Evolutionary conservation across 2,797 vertebrate species (phyloP), one percentile per base, ranked within the genome.

Genomic region (Triplophysa yarkandensis): DNA sequence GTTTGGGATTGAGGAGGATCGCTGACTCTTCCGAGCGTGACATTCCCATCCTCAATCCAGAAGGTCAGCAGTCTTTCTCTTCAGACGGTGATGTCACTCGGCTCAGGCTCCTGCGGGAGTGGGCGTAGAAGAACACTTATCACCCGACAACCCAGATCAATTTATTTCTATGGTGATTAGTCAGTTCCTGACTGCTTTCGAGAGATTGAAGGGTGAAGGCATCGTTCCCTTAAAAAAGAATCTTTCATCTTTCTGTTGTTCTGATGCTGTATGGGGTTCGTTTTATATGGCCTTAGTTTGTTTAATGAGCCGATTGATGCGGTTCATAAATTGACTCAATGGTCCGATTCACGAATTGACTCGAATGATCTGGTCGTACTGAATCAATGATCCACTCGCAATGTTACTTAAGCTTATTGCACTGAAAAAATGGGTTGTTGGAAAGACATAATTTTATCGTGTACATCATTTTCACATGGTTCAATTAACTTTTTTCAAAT

Each of bases 11-110:
- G 46, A 54, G 70, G 2, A 34, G 1, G 5, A 23, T 23, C 79
- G 71, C 65, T 66, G 39, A 27, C 50, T 23, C 55, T 79, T 79
- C 71, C 70, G 48, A 63, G 46, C 39, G 41, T 80, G 80, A 71
- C 79, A 76, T 80, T 78, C 78, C 32, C 48, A 41, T 68, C 36
- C 68, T 67, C 34, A 28, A 41, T 46, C 57, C 36, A 76, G 68
- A 75, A 76, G 68, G 44, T 46, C 36, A 69, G 41, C 28, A 57
- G 27, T 54, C 39, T 27, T 41, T 67, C 30, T 23, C 10, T 41
- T 28, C 68, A 34, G 55, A 72, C 57, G 55, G 54, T 76, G n/a
- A n/a, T n/a, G n/a, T n/a, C n/a, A 25, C 43, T 1, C 32, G 25
- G 34, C 10, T 36, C 17, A 30, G 25, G 34, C 25, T 17, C 30